Conservation (phyloP, 2,888 invertebrate species). For the Amorpha juglandis region DNA sequence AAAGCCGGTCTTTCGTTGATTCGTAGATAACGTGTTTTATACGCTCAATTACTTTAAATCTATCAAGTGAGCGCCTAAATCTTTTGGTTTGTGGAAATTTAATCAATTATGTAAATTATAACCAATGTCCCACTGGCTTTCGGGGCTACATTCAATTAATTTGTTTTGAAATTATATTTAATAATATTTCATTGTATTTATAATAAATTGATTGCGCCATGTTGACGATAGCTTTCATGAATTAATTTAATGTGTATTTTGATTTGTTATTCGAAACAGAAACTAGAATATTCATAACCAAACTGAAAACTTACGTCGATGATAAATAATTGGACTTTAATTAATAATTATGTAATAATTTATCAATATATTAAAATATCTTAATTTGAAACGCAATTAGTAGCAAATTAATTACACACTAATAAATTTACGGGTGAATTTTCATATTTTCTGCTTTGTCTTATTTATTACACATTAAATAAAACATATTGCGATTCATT, state of each 20-base stretch:
- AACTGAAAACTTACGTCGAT: too few relatives aligned
- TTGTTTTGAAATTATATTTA: background rate
- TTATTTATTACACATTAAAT: too few relatives aligned
- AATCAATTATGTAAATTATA: conserved; percentile 39
- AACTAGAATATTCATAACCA: background rate
- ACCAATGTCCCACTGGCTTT: conserved; percentile 30
- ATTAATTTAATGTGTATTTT: background rate
- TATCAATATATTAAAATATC: too few relatives aligned
- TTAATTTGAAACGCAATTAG: too few relatives aligned
- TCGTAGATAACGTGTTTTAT: conserved; percentile 30
- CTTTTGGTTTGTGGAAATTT: conserved; percentile 33
- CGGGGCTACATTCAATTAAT: conserved; percentile 10
- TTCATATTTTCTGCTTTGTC: too few relatives aligned
- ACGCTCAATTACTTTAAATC: conserved; percentile 36
- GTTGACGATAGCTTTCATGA: background rate
- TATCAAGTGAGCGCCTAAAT: conserved; percentile 32
- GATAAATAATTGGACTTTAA: too few relatives aligned
- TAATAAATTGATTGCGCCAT: background rate
- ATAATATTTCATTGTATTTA: background rate
- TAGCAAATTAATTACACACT: too few relatives aligned
- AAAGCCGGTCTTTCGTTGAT: conserved; percentile 28
- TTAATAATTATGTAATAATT: background rate
- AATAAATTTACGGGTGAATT: too few relatives aligned
- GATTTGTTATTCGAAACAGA: background rate
- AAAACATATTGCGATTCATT: too few relatives aligned